Conservation (phyloP, 2,113 vertebrate species). For the Heteronetta atricapilla region DNA sequence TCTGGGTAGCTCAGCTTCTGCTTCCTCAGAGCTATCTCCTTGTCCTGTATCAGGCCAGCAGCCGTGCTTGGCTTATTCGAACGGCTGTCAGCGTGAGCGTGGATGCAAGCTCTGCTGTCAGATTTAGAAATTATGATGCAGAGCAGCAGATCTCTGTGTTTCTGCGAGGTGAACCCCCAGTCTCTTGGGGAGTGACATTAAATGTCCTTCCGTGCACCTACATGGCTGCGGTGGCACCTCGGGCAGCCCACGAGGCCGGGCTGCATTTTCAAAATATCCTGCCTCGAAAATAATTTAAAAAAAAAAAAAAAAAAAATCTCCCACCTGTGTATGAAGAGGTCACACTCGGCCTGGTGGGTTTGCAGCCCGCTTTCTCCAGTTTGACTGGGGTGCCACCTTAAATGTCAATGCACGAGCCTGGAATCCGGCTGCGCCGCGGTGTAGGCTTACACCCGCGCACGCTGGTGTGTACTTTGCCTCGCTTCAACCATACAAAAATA, state of each 20-base stretch:
- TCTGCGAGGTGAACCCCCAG: not conserved
- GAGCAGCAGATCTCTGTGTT: not conserved
- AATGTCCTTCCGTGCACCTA: too few relatives aligned
- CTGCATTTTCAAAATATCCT: accelerated
- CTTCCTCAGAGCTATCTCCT: not conserved
- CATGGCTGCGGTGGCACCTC: not conserved
- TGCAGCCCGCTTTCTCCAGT: not conserved
- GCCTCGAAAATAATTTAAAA: too few relatives aligned
- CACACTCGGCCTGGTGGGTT: not conserved
- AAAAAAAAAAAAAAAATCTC: not conserved
- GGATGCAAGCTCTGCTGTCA: not conserved
- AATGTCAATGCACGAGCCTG: slow-evolving; percentile 15
- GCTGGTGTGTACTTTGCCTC: slow-evolving; percentile 38
- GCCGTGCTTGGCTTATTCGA: not conserved
- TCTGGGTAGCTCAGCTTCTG: not conserved
- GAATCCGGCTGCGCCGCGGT: slow-evolving; percentile 41
- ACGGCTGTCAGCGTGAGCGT: accelerated
- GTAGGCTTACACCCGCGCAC: slow-evolving; percentile 59
- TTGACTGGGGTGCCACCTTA: slow-evolving; percentile 49
- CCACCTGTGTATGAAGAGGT: not conserved
- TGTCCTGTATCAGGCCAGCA: not conserved
- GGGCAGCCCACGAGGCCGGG: not conserved
- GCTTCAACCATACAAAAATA: slow-evolving; percentile 54
- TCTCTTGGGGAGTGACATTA: not conserved
- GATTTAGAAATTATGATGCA: not conserved